These are phyloP conservation scores for Menidia menidia DNA, from an alignment of 2,797 vertebrate species.

Conservation along the genomic window DNA sequence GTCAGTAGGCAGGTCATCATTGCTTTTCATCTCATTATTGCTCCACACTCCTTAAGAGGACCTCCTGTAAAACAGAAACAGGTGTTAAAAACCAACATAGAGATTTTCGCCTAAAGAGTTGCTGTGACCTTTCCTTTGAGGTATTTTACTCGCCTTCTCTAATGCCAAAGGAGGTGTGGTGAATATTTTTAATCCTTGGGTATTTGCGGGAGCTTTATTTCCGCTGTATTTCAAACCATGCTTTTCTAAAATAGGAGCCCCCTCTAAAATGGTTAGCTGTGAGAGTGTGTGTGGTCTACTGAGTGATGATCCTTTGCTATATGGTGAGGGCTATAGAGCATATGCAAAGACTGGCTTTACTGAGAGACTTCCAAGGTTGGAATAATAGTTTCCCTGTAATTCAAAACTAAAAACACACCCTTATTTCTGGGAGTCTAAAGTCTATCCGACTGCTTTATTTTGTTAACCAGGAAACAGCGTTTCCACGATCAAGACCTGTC, in stretches of 20 bases:
- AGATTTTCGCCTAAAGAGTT: constrained; percentile 21
- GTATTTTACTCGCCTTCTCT: constrained; percentile 33
- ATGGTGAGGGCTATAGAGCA: constrained; percentile 33
- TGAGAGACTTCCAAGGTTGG: constrained; percentile 52
- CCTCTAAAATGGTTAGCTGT: constrained; percentile 40
- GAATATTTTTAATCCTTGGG: constrained; percentile 40
- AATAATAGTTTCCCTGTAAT: constrained; percentile 72
- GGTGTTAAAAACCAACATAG: constrained; percentile 47
- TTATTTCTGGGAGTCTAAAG: constrained; percentile 52
- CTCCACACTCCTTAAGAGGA: constrained; percentile 18
- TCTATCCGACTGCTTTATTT: constrained; percentile 44
- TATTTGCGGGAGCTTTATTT: constrained; percentile 30
- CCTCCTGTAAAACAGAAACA: constrained; percentile 69
- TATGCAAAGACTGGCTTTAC: constrained; percentile 34
- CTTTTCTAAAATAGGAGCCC: constrained; percentile 24
- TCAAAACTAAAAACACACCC: constrained; percentile 60
- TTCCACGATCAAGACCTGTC: constrained; percentile 50
- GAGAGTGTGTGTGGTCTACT: constrained; percentile 63
- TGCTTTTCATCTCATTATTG: constrained; percentile 42
- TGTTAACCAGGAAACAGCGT: constrained; percentile 50
- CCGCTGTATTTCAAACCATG: constrained; percentile 17
- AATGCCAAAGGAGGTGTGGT: constrained; percentile 23
- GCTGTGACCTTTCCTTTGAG: constrained; percentile 31
- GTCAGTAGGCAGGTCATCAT: constrained; percentile 26
- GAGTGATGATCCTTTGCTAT: constrained; percentile 25